phyloP scores from a whole-genome alignment of 92 coral and sea anemone species.

The Heteractis magnifica region DNA sequence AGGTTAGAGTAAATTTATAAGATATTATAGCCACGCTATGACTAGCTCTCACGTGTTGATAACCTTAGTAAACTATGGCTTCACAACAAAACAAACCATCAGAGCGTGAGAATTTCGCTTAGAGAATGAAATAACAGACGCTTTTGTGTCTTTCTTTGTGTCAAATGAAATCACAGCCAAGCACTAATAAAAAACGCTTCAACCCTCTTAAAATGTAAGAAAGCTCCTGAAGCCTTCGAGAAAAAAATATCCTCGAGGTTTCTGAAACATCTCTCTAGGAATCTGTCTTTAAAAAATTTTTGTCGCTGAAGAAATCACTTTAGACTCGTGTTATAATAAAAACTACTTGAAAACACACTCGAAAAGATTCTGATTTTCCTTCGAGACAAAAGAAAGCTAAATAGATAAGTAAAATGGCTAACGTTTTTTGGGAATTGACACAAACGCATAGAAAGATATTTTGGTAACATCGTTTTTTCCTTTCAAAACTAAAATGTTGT shows the following conservation, averaged over 20 bases:
- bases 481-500: not conserved
- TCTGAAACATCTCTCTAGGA: not conserved
- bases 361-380: not conserved
- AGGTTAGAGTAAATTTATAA: not conserved
- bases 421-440: not conserved
- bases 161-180: not conserved
- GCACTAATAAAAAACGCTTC: not conserved
- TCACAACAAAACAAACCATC: conserved; percentile 10
- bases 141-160: conserved; percentile 26
- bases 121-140: conserved; percentile 1
- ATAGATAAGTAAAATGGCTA: conserved; percentile 18
- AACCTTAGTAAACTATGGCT: not conserved
- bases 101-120: conserved; percentile 10
- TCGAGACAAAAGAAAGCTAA: conserved; percentile 1
- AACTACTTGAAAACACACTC: not conserved
- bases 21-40: not conserved
- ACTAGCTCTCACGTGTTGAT: not conserved
- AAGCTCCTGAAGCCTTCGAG: not conserved
- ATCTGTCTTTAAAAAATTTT: not conserved
- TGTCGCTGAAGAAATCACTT: not conserved
- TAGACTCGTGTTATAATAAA: not conserved
- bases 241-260: not conserved
- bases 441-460: not conserved
- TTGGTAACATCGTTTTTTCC: not conserved
- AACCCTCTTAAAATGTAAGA: not conserved